phyloP scores from a whole-genome alignment of 2,797 vertebrate species.

The Graptemys geographica region DNA sequence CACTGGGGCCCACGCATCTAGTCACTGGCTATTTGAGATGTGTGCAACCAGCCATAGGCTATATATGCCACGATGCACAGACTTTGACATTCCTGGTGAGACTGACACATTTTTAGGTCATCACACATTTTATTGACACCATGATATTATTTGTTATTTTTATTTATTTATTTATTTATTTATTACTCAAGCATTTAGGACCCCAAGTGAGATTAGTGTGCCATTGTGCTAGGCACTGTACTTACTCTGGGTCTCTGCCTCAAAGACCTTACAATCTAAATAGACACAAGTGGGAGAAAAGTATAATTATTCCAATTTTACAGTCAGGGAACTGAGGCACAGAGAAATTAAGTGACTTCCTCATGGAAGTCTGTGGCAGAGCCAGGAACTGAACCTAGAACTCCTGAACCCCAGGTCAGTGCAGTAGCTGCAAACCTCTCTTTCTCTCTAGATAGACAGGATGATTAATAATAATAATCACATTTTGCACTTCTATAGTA shows the following conservation, averaged over 20 bases:
- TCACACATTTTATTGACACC: constrained; percentile 21
- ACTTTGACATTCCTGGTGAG: neutral
- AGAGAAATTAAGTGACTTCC: too few species aligned
- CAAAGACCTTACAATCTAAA: neutral
- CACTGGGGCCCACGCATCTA: neutral
- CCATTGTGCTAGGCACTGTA: neutral
- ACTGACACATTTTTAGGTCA: constrained; percentile 14
- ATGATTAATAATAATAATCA: neutral
- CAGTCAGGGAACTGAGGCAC: neutral
- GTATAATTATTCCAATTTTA: neutral
- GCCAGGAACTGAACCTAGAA: neutral
- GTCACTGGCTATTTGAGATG: constrained; percentile 1
- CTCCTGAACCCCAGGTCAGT: neutral
- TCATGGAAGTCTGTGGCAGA: neutral
- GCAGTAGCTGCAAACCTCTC: neutral
- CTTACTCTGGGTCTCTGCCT: too few species aligned
- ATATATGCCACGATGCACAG: neutral
- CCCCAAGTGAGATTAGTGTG: neutral
- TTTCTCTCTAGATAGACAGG: neutral
- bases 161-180: neutral
- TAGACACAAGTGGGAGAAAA: neutral
- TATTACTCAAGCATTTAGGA: neutral
- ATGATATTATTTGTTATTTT: neutral
- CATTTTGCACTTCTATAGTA: neutral
- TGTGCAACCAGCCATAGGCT: neutral